phyloP scores from a whole-genome alignment of 2,797 vertebrate species.

The Pseudochirops cupreus region DNA sequence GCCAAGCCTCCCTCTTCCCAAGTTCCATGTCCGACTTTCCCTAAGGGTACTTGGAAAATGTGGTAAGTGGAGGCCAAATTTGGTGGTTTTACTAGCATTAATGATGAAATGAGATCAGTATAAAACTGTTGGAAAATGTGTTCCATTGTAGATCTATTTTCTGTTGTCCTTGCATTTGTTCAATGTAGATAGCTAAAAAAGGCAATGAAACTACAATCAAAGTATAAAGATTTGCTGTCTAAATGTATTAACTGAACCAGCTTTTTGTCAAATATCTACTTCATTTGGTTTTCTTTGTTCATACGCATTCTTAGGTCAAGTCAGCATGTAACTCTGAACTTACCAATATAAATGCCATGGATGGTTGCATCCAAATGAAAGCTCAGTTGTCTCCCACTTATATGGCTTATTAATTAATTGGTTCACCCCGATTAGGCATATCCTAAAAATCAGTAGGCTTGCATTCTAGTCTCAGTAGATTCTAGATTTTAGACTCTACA shows the following conservation, averaged over 20 bases:
- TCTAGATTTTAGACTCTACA: neutral
- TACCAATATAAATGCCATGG: conserved; percentile 1
- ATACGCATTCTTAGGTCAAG: conserved; percentile 1
- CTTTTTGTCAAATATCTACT: neutral
- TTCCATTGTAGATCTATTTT: neutral
- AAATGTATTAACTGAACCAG: neutral
- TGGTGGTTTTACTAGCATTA: neutral
- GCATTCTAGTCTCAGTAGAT: neutral
- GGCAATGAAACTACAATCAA: neutral
- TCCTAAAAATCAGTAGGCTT: neutral
- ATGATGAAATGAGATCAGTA: neutral
- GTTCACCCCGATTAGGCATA: neutral
- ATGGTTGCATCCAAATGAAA: neutral
- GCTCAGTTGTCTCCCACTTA: neutral
- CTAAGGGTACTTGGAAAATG: neutral
- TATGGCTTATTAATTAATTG: neutral
- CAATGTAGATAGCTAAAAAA: neutral
- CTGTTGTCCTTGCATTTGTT: neutral
- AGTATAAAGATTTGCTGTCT: neutral
- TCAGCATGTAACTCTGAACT: neutral
- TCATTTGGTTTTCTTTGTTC: neutral
- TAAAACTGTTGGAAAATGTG: neutral
- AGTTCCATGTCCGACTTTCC: neutral
- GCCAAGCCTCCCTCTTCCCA: neutral
- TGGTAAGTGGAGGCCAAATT: neutral